A percentile compares a stretch with the other conserved stretches of the same genome.
Conservation (phyloP, 2,888 invertebrate species). For the Nephrocerus scutellatus region DNA sequence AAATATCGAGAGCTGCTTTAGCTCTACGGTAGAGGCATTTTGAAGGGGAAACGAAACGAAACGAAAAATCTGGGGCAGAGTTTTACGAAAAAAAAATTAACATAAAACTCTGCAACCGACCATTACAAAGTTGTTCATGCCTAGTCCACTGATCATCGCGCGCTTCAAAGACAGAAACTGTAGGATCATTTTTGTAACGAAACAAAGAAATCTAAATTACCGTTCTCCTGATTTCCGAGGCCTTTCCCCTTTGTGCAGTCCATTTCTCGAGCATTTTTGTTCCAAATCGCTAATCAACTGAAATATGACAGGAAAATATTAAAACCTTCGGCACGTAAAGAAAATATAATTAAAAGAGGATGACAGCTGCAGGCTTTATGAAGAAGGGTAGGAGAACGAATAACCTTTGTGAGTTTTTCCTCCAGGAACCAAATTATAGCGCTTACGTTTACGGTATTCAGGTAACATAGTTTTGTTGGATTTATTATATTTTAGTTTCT, state of each 20-base stretch:
- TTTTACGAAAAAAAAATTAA: too few relatives aligned
- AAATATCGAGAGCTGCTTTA: too few relatives aligned
- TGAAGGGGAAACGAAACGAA: too few relatives aligned
- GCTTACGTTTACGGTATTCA: constrained; percentile 56
- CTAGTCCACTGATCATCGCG: constrained; percentile 79
- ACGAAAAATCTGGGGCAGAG: too few relatives aligned
- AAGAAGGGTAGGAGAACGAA: too few relatives aligned
- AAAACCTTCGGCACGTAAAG: background rate
- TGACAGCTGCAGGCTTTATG: too few relatives aligned
- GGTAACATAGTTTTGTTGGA: constrained; percentile 59
- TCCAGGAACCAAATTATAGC: constrained; percentile 49
- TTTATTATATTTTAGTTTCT: background rate
- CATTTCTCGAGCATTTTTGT: constrained; percentile 89
- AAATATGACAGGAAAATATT: constrained; percentile 21
- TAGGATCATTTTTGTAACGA: constrained; percentile 64
- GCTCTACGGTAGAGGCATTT: too few relatives aligned
- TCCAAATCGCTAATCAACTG: constrained; percentile 77
- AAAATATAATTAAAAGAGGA: too few relatives aligned
- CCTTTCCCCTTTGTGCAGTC: constrained; percentile 91
- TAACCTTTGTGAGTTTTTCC: constrained; percentile 58
- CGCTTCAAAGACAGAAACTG: constrained; percentile 72
- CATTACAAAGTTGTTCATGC: constrained; percentile 75
- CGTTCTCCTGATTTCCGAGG: constrained; percentile 76
- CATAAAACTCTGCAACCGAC: constrained; percentile 58
- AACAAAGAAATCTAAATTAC: constrained; percentile 74